Conservation (phyloP, 2,888 invertebrate genomes). For the Pandemis corylana region DNA sequence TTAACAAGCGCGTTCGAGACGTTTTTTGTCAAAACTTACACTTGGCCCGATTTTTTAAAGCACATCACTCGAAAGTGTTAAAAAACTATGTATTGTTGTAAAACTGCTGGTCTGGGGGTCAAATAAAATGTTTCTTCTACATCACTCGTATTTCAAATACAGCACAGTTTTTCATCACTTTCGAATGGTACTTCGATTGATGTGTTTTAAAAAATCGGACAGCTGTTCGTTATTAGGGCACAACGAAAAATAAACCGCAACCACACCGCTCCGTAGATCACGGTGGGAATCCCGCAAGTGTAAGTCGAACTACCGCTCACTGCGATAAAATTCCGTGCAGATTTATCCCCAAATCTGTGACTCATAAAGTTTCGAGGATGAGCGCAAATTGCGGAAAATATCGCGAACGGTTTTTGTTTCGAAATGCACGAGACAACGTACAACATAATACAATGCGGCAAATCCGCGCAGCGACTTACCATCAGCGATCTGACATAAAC, state of each 20-base stretch:
- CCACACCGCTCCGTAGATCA: not conserved
- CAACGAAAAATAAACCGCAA: not conserved
- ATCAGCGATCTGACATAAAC: not conserved
- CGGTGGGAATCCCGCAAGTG: conserved; percentile 1
- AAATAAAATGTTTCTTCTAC: too few species aligned
- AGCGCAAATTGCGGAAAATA: conserved; percentile 2
- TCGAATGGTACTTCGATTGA: too few species aligned
- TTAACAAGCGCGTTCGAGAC: too few species aligned
- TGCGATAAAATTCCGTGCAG: not conserved
- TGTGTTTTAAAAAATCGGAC: too few species aligned
- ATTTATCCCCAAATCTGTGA: conserved; percentile 5
- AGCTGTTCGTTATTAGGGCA: not conserved
- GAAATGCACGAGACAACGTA: not conserved
- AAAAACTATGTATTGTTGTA: too few species aligned
- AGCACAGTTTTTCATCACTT: too few species aligned
- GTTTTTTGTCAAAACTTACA: too few species aligned
- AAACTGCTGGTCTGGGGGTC: too few species aligned
- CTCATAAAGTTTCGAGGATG: conserved; percentile 1
- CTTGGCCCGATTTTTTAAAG: too few species aligned
- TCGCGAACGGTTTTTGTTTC: conserved; percentile 3
- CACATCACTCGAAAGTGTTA: too few species aligned
- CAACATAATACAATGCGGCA: not conserved
- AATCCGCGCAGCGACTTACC: not conserved
- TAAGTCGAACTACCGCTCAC: not conserved
- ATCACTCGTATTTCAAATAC: too few species aligned